Conservation (phyloP, 2,888 invertebrate genomes). For the Alloplasta piceator region DNA sequence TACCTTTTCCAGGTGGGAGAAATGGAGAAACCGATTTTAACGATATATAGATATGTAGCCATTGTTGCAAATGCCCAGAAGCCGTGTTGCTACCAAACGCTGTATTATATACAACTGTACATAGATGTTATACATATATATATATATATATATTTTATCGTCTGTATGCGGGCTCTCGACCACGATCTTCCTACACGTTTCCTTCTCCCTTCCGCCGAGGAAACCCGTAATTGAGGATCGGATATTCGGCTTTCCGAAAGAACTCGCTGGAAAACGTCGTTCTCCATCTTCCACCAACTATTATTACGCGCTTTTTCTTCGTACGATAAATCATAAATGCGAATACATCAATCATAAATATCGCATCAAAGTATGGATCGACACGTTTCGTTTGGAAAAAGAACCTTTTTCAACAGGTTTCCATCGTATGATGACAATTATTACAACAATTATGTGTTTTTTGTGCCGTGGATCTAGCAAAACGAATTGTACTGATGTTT, state of each 20-base stretch:
- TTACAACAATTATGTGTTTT: too few relatives aligned
- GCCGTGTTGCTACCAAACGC: neutral
- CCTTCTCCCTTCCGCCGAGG: constrained; percentile 67
- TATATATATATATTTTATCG: neutral
- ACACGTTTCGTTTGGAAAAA: too few relatives aligned
- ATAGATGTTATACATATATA: neutral
- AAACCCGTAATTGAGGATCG: constrained; percentile 69
- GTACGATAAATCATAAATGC: too few relatives aligned
- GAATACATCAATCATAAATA: too few relatives aligned
- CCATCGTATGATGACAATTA: too few relatives aligned
- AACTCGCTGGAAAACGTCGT: constrained; percentile 47
- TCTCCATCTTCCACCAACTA: constrained; percentile 32
- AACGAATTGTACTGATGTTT: too few relatives aligned
- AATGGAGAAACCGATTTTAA: constrained; percentile 9
- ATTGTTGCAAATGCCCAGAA: neutral
- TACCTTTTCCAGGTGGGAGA: constrained; percentile 14
- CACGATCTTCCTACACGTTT: constrained; percentile 67
- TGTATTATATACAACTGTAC: neutral
- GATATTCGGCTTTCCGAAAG: constrained; percentile 68
- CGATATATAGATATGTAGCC: constrained; percentile 2
- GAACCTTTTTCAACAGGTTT: too few relatives aligned
- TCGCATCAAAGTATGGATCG: too few relatives aligned
- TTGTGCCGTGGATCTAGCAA: too few relatives aligned
- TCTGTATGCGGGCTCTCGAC: constrained; percentile 43
- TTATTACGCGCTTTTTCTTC: constrained; percentile 8